These are phyloP conservation scores for Phalacrocorax brasilianus DNA, from an alignment of 2,113 vertebrate genomes.

Conservation along the genomic window DNA sequence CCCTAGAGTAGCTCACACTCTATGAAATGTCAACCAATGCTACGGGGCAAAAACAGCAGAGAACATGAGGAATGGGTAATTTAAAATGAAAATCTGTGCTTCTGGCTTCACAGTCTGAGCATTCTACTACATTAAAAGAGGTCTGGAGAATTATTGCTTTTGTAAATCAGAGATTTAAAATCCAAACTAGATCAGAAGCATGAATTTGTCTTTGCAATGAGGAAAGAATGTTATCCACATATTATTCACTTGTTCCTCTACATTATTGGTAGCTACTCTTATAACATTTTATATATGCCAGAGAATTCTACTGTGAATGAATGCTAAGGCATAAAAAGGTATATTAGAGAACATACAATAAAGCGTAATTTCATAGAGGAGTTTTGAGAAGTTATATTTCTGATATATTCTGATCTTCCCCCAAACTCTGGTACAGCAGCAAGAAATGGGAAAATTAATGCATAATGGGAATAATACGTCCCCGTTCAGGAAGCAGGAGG, in stretches of 20 bases:
- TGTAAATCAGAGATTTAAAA: conserved; percentile 39
- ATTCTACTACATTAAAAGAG: conserved; percentile 3
- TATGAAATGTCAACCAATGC: conserved; percentile 78
- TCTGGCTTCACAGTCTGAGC: not conserved
- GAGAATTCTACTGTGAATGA: not conserved
- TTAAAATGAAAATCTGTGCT: conserved; percentile 67
- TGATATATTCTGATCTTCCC: too few species aligned
- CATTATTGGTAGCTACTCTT: not conserved
- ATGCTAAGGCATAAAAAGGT: not conserved
- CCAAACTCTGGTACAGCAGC: not conserved
- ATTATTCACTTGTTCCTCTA: not conserved
- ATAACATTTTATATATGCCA: not conserved
- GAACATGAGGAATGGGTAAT: conserved; percentile 51
- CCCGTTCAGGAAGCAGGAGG: not conserved
- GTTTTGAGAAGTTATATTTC: too few species aligned
- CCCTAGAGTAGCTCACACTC: conserved; percentile 46
- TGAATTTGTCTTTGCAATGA: not conserved
- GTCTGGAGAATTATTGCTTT: conserved; percentile 18
- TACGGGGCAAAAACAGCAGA: conserved; percentile 59
- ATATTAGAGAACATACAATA: not conserved
- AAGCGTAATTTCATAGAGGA: too few species aligned
- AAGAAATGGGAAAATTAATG: not conserved
- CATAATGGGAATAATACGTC: not conserved
- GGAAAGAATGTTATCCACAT: not conserved
- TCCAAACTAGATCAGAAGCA: not conserved